Evolutionary conservation across 2,888 invertebrate species (phyloP).

Genomic region (Macrosiphum euphorbiae): DNA sequence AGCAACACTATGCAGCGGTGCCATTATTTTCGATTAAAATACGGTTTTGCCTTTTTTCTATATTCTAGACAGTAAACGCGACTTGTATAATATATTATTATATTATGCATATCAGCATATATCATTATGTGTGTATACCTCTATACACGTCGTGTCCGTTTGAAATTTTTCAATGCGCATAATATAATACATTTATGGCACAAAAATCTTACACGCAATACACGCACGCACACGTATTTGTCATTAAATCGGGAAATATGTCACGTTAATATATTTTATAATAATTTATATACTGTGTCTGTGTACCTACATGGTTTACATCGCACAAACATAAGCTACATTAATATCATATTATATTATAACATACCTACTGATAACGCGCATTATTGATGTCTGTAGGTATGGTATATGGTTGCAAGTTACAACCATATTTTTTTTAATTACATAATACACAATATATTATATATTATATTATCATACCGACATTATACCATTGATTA

Average conservation of each 20-base stretch:
- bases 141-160: neutral
- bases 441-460: neutral
- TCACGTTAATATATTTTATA: neutral
- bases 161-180: neutral
- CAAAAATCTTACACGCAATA: slow-evolving; percentile 15
- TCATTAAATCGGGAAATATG: slow-evolving; percentile 17
- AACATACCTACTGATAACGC: neutral
- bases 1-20: neutral
- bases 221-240: neutral
- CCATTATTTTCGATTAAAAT: neutral
- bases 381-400: slow-evolving; percentile 7
- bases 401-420: neutral
- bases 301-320: neutral
- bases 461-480: neutral
- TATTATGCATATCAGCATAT: neutral
- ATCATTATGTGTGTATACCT: neutral
- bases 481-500: neutral
- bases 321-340: neutral
- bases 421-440: neutral
- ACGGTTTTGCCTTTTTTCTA: neutral
- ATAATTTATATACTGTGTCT: neutral
- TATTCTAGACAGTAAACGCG: neutral
- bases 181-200: neutral
- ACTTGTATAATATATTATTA: neutral
- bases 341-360: neutral